These are phyloP conservation scores for Melinopterus prodromus DNA, from an alignment of 2,888 invertebrate species.

Conservation along the genomic window DNA sequence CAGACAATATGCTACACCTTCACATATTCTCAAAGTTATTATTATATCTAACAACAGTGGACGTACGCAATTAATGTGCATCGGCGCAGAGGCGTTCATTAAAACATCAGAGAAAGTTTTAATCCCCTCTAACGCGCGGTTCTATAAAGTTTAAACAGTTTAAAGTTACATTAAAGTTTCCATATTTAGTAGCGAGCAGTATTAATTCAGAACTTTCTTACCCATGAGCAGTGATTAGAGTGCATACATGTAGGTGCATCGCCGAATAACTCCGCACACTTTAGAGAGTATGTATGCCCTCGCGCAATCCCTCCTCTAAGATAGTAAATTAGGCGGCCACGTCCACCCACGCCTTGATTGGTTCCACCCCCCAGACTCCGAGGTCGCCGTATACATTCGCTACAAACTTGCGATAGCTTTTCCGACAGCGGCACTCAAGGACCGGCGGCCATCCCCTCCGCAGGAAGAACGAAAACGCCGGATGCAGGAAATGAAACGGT, in stretches of 20 bases:
- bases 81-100: neutral
- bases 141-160: neutral
- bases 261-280: neutral
- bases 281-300: neutral
- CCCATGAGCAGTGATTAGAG: neutral
- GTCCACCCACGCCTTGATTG: neutral
- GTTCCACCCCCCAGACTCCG: neutral
- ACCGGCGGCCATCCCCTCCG: conserved; percentile 7
- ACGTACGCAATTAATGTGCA: neutral
- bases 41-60: neutral
- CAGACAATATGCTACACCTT: no score
- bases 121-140: neutral
- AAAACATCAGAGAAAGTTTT: neutral
- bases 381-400: neutral
- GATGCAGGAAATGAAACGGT: conserved; percentile 24
- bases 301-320: neutral
- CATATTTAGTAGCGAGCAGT: neutral
- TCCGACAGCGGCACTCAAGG: conserved; percentile 18
- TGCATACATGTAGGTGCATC: neutral
- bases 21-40: no score
- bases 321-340: neutral
- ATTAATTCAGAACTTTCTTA: neutral
- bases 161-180: neutral
- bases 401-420: conserved; percentile 21
- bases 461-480: conserved; percentile 25